Evolutionary conservation across 2,797 vertebrate genomes (phyloP).

Genomic region (Sebastes diaconus): DNA sequence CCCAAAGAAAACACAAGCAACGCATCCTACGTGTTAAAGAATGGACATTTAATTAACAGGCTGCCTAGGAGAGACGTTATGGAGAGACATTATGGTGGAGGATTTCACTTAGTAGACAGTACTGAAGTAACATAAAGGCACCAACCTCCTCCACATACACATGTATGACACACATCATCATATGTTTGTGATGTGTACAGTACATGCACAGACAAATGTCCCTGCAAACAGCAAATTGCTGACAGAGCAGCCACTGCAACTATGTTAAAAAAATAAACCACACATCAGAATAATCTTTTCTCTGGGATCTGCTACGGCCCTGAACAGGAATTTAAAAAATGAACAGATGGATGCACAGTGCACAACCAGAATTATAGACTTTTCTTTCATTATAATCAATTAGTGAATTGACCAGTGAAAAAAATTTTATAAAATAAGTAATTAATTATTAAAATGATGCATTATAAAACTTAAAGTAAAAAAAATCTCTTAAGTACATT

Average conservation of each 20-base stretch:
- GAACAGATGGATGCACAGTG: not conserved
- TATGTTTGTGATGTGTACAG: not conserved
- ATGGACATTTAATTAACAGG: slow-evolving; percentile 12
- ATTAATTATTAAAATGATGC: not conserved
- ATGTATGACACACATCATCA: not conserved
- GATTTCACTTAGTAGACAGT: not conserved
- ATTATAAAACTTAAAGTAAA: not conserved
- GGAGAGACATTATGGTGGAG: not conserved
- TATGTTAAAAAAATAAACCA: slow-evolving; percentile 9
- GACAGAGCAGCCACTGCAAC: not conserved
- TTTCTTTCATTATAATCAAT: not conserved
- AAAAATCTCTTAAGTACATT: not conserved
- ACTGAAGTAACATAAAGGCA: not conserved
- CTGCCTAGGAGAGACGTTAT: not conserved
- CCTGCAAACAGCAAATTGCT: not conserved
- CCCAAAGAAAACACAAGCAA: slow-evolving; percentile 33
- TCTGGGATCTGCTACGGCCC: not conserved
- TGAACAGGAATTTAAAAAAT: slow-evolving; percentile 16
- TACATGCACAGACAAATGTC: not conserved
- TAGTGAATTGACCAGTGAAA: not conserved
- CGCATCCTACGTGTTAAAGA: not conserved
- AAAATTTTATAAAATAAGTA: not conserved
- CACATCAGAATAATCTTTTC: not conserved
- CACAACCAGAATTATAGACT: not conserved
- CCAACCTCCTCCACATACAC: not conserved